phyloP scores from a whole-genome alignment of 2,888 invertebrate species.

The Drosophila kanekoi region DNA sequence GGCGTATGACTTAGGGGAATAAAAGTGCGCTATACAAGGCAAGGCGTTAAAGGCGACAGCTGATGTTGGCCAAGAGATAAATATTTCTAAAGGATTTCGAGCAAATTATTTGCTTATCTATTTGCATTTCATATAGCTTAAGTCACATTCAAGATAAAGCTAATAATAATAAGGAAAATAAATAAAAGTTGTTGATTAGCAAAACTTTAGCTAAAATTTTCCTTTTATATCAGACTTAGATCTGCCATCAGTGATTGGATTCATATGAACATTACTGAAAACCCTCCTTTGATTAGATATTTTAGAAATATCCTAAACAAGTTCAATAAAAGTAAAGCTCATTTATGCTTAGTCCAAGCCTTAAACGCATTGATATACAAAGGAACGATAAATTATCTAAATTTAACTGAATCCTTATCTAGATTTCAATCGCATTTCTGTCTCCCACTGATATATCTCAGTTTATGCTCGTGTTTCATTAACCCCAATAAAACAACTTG shows the following conservation, averaged over 20 bases:
- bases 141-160: too few relatives aligned
- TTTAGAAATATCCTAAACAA: too few relatives aligned
- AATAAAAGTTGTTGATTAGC: too few relatives aligned
- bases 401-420: slow-evolving; percentile 20
- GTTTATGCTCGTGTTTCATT: slow-evolving; percentile 27
- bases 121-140: too few relatives aligned
- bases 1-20: slow-evolving; percentile 53
- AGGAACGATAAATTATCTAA: slow-evolving; percentile 25
- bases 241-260: too few relatives aligned
- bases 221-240: too few relatives aligned
- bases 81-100: slow-evolving; percentile 1
- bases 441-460: slow-evolving; percentile 25
- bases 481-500: slow-evolving; percentile 33
- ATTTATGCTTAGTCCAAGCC: too few relatives aligned
- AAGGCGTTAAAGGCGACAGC: slow-evolving; percentile 34
- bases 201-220: too few relatives aligned
- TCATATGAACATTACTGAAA: too few relatives aligned
- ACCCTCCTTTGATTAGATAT: too few relatives aligned
- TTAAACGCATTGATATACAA: neutral
- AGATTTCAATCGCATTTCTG: slow-evolving; percentile 1
- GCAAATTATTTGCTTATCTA: neutral
- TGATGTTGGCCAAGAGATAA: slow-evolving; percentile 29
- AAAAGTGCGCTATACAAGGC: slow-evolving; percentile 51
- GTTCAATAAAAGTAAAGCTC: too few relatives aligned
- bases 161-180: too few relatives aligned